Evolutionary conservation across 2,888 invertebrate genomes (phyloP).

Genomic region (Dicyrtomina minuta): DNA sequence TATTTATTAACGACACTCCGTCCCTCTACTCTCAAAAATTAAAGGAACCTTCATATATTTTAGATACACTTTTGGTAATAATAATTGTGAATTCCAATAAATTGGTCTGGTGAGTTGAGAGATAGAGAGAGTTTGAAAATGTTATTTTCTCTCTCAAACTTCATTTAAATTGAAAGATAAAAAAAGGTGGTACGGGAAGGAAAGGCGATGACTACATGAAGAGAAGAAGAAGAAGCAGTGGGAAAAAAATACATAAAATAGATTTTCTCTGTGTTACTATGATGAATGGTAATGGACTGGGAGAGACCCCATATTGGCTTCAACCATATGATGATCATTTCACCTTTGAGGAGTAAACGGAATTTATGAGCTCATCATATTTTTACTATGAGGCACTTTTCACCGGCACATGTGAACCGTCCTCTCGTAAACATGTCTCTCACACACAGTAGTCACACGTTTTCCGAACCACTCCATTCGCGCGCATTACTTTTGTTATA

Average conservation of each 20-base stretch:
- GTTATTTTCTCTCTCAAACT: no score
- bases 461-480: background rate
- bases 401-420: slow-evolving; percentile 10
- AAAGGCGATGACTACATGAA: background rate
- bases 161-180: slow-evolving; percentile 7
- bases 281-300: slow-evolving; percentile 36
- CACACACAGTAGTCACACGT: slow-evolving; percentile 4
- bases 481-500: background rate
- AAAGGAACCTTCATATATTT: no score
- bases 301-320: slow-evolving; percentile 20
- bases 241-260: slow-evolving; percentile 3
- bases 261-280: slow-evolving; percentile 30
- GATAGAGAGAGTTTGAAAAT: no score
- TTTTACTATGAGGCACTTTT: slow-evolving; percentile 20
- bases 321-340: slow-evolving; percentile 25
- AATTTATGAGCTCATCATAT: slow-evolving; percentile 36
- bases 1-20: no score
- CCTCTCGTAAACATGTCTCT: slow-evolving; percentile 2
- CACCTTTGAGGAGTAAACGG: slow-evolving; percentile 26
- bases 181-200: background rate
- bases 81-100: no score
- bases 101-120: no score
- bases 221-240: background rate
- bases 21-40: no score
- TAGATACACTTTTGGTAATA: no score